Base-by-base conservation (phyloP, 2,888 invertebrate species). In the Seira sanloemensis region DNA sequence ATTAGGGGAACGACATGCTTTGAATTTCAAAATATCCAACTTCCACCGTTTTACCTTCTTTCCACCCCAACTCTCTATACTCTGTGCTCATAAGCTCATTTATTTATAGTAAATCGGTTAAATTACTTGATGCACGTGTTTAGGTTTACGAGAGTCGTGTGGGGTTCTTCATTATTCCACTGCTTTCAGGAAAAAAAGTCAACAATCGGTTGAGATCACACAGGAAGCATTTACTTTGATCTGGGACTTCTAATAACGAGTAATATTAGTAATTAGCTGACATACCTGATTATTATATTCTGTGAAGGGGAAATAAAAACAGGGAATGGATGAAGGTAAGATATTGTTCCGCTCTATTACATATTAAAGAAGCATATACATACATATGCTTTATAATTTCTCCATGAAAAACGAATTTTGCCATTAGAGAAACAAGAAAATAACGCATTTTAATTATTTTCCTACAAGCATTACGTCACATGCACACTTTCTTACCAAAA, bases 191-290 rank as follows among this genome's bases (percentile, higher is more conserved):
- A 72, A 23, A 72, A 65, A 79, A 73, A 67, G 37, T 67, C 65
- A 72, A 78, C 65, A 78, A 65, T 78, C 54, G 54, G 18, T 37
- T 67, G 12, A 46, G 74, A 74, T 80, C 80, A 74, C 80, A 80
- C 80, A 80, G 80, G 80, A 80, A 80, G 68, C 80, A 74, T 80
- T 80, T 62, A 37, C 80, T 80, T 80, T 80, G 80, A 80, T 74
- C 80, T 73, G 16, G 37, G 54, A 67, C 67, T 74, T 68, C 74
- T 80, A 80, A 80, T 80, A 80, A 80, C 80, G 24, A 80, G 46
- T 80, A 80, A 74, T 74, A 80, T 74, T 68, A 58, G 80, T 80
- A 80, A 80, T 80, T 80, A 80, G 54, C 58, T 50, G 73, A 5
- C 19, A 62, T 58, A 80, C 74, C 74, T 58, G 58, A 74, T 74